Evolutionary conservation across 2,888 invertebrate species (phyloP).

Genomic region (Cactoblastis cactorum): DNA sequence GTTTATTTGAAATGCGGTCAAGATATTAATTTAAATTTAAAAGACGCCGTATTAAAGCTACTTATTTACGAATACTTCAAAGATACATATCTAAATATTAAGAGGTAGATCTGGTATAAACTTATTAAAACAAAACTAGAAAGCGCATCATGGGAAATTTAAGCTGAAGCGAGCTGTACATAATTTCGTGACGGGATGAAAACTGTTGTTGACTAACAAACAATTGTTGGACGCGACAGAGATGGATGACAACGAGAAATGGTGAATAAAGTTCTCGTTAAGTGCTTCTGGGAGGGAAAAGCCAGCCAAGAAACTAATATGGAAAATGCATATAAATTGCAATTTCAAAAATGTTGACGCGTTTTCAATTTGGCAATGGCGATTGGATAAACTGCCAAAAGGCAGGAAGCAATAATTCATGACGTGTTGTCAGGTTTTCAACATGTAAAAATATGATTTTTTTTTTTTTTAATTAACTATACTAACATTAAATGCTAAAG

Average conservation of each 20-base stretch:
- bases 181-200: background rate
- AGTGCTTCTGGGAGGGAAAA: background rate
- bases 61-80: too few species aligned
- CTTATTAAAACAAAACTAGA: too few species aligned
- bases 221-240: background rate
- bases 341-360: background rate
- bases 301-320: background rate
- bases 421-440: too few species aligned
- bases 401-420: background rate
- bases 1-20: too few species aligned
- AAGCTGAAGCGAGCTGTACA: background rate
- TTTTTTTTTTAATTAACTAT: too few species aligned
- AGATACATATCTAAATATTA: too few species aligned
- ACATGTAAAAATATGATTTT: too few species aligned
- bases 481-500: too few species aligned
- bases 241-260: background rate
- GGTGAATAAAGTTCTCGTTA: background rate
- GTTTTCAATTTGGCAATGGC: background rate
- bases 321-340: background rate
- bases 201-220: background rate
- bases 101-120: too few species aligned
- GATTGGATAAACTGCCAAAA: background rate
- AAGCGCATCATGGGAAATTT: background rate
- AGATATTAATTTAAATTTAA: too few species aligned
- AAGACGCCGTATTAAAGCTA: too few species aligned